Evolutionary conservation across 1,140 invertebrate genomes (phyloP), one percentile per base, ranked within the genome.

Genomic region (Penaeus japonicus): DNA sequence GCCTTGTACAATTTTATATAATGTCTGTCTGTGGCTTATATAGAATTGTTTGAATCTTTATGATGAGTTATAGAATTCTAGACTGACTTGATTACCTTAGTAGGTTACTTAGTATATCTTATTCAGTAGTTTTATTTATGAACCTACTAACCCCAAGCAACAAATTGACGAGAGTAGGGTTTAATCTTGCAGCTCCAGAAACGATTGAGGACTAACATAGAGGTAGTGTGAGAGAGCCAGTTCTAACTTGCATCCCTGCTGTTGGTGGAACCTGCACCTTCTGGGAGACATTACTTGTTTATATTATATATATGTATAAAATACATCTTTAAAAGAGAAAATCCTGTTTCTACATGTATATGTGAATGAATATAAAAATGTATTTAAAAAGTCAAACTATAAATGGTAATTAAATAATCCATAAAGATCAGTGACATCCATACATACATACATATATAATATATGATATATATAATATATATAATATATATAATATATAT

Each of bases 151-250:
- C 65, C 83, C 57, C 65, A 88, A 83, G 65, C 83, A 88, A 88
- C 87, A 88, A 85, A 88, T 85, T 88, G 85, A 90, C 88, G 81
- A 75, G 85, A 89, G 90, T 90, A 90, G 90, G 85, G 87, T 87
- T 90, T 87, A 83, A 89, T 90, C 89, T 90, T 90, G 88, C 90
- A 90, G 90, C 90, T 90, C 82, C 90, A 90, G 87, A 90, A 90
- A 82, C 87, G 90, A 65, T 87, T 90, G 87, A 87, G 90, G 90
- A 90, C 84, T 87, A 90, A 90, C 85, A 81, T 90, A 86, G 90
- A 90, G 90, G 88, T 89, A 90, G 90, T 55, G 90, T 90, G 90
- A 86, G 79, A 85, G 65, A 57, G 89, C 84, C 84, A 86, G 84
- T 89, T 89, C 86, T 85, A 59, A 85, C 77, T 85, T 85, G 89